Conservation (phyloP, 2,113 vertebrate species). For the Podarcis muralis region DNA sequence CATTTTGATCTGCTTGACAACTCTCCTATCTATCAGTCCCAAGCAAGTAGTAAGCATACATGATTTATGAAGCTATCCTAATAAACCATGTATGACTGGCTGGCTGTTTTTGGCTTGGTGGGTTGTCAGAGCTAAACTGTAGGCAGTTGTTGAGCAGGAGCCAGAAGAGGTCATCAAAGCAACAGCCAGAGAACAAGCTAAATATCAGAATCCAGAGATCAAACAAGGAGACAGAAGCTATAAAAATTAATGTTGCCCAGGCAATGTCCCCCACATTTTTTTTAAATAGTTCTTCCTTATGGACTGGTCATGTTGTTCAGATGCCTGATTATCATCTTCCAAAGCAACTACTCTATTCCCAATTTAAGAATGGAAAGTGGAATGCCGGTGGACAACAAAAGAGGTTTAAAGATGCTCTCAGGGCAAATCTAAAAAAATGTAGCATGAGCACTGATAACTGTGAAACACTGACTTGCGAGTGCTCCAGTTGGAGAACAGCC, state of each 20-base stretch:
- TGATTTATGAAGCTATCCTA: neutral
- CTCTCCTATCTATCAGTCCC: neutral
- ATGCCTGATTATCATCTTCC: no score
- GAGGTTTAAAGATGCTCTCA: no score
- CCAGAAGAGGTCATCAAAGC: neutral
- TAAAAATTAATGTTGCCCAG: neutral
- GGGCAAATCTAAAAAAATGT: no score
- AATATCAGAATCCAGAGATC: neutral
- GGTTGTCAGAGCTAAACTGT: neutral
- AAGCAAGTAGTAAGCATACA: neutral
- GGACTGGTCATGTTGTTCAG: no score
- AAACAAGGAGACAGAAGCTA: neutral
- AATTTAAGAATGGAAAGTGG: no score
- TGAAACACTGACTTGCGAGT: no score
- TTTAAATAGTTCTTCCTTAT: no score
- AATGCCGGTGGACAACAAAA: no score
- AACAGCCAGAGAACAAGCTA: neutral
- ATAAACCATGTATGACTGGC: neutral
- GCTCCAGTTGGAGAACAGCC: no score
- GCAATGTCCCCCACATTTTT: neutral
- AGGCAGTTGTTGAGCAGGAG: neutral
- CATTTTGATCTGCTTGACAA: neutral
- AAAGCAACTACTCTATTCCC: no score
- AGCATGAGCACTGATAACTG: no score
- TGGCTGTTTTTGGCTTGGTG: neutral